Base-by-base conservation (phyloP, 2,113 vertebrate genomes). In the Archocentrus centrarchus region DNA sequence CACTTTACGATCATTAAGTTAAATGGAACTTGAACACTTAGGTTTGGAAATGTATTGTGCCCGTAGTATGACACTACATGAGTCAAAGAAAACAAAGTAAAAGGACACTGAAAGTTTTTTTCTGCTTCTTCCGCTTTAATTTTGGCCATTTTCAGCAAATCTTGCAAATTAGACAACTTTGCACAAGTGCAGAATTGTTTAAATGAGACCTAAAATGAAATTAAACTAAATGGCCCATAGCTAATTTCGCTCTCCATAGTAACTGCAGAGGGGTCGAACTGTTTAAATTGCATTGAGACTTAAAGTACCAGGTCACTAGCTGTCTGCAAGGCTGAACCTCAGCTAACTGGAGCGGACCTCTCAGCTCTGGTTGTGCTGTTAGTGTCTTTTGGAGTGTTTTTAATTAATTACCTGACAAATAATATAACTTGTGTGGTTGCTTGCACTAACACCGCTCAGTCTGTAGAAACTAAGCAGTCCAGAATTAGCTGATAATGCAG, bases 21-120 rank as follows among this genome's bases (percentile, higher is more conserved):
- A 73, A 55, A 55, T 73, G 47, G 66, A 0, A 14, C 27, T 53
- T 30, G 66, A 70, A 53, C 15, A 11, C 22, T 70, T 27, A 32
- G 11, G 44, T 73, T 73, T 53, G 11, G 24, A 73, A 53, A 73
- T 1, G 3, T 73, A 18, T 27, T 53, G 24, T 3, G 24, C 0
- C 17, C 10, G 0, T 4, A 53, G 22, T 10, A 15, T 32, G 64
- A 2, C 11, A 0, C 15, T 17, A 53, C 2, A 32, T 0, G 24
- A 53, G 27, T 20, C 10, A 20, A 73, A 32, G 5, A 11, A 73
- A 70, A 7, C 3, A 3, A 44, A 30, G 9, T 53, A 53, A 44
- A 55, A 18, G 2, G 9, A 55, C 18, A 70, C 2, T 1, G 4
- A 70, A 53, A 53, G 44, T 10, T 32, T 53, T 53, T 50, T 47